Conservation (phyloP, 2,888 invertebrate species). For the Amphipyra tragopoginis region DNA sequence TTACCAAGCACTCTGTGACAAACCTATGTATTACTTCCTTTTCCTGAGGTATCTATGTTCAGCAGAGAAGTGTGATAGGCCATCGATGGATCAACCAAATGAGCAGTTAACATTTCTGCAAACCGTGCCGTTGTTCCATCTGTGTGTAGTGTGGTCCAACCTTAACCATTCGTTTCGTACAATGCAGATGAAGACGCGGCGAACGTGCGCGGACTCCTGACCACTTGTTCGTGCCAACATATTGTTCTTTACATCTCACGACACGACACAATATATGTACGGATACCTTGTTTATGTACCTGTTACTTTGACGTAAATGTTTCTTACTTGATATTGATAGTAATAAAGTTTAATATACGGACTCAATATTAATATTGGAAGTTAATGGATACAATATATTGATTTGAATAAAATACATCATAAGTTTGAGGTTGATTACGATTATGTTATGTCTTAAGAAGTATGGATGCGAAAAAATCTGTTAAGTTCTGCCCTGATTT, state of each 20-base stretch:
- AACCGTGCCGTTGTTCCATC: background rate
- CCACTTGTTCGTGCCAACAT: constrained; percentile 65
- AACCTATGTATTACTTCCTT: too few species aligned
- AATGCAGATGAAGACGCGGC: constrained; percentile 68
- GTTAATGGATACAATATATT: constrained; percentile 36
- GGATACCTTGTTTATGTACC: constrained; percentile 71
- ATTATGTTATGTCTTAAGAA: too few species aligned
- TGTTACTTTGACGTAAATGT: constrained; percentile 67
- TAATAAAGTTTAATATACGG: constrained; percentile 56
- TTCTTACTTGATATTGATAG: constrained; percentile 59
- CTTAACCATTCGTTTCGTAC: constrained; percentile 42
- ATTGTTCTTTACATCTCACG: constrained; percentile 69
- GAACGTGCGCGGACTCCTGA: constrained; percentile 70
- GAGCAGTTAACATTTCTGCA: too few species aligned
- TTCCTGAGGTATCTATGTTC: too few species aligned
- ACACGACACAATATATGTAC: constrained; percentile 55
- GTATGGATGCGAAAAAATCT: too few species aligned
- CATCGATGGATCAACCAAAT: too few species aligned
- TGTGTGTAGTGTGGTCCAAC: constrained; percentile 21
- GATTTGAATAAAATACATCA: background rate
- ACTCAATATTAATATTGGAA: constrained; percentile 47
- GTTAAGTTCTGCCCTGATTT: too few species aligned
- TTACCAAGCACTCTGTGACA: too few species aligned
- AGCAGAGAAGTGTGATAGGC: too few species aligned
- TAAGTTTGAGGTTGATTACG: too few species aligned